Percentiles rank a stretch among this genome's conserved stretches.
Conservation (phyloP, 2,888 invertebrate species). For the Sinotaia quadrata region DNA sequence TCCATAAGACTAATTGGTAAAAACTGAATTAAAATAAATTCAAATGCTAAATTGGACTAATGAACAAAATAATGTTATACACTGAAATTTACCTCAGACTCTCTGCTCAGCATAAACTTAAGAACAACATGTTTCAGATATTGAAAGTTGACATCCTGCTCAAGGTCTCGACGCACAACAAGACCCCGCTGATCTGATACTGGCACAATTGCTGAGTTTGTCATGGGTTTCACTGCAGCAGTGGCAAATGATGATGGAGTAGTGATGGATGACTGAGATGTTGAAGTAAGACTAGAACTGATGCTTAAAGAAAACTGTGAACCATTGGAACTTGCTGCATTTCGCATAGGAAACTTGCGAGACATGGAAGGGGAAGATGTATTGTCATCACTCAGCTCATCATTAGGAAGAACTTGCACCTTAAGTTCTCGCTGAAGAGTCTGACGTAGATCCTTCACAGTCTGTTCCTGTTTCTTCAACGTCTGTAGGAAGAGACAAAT, state of each 20-base stretch:
- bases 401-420: constrained; percentile 70
- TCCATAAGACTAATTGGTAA: not conserved
- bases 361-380: constrained; percentile 18
- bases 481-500: too few species aligned
- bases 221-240: constrained; percentile 30
- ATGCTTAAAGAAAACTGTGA: not conserved
- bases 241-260: constrained; percentile 20
- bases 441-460: constrained; percentile 91
- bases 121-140: constrained; percentile 94
- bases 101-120: constrained; percentile 90
- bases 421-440: constrained; percentile 88
- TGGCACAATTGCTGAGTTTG: constrained; percentile 4
- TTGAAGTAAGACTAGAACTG: not conserved
- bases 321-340: not conserved
- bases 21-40: not conserved
- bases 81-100: constrained; percentile 78
- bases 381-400: constrained; percentile 60
- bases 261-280: not conserved
- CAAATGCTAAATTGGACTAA: too few species aligned
- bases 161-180: constrained; percentile 58
- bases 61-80: too few species aligned
- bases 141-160: constrained; percentile 82
- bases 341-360: constrained; percentile 15
- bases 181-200: constrained; percentile 18
- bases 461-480: constrained; percentile 88